Evolutionary conservation across 1,140 invertebrate species (phyloP), one percentile per base, ranked within the genome.

Genomic region (Tetragnatha versicolor): DNA sequence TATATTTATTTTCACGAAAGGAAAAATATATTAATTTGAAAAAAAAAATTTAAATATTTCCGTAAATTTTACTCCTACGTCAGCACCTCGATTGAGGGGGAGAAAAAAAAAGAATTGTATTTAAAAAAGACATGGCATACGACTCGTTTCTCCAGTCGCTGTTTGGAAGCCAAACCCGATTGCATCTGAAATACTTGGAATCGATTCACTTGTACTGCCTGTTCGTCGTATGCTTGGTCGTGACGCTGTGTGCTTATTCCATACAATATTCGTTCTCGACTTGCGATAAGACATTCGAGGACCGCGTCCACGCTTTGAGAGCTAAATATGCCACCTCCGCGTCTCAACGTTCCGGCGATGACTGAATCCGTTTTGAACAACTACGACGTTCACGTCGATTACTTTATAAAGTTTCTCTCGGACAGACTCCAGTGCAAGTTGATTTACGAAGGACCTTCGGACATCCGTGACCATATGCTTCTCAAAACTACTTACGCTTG

Each of bases 121-220:
- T n/a, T n/a, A n/a, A n/a, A n/a, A n/a, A n/a, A n/a, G n/a, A n/a
- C n/a, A n/a, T n/a, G n/a, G n/a, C n/a, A n/a, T n/a, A n/a, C n/a
- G n/a, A n/a, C n/a, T n/a, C n/a, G n/a, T n/a, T n/a, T n/a, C n/a
- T n/a, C n/a, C n/a, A n/a, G n/a, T n/a, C n/a, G n/a, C n/a, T n/a
- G n/a, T n/a, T n/a, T n/a, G n/a, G n/a, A n/a, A n/a, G n/a, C n/a
- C n/a, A n/a, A n/a, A n/a, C n/a, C n/a, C n/a, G n/a, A n/a, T n/a
- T n/a, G n/a, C n/a, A n/a, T n/a, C n/a, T n/a, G n/a, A n/a, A n/a
- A n/a, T 68, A 68, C 33, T 49, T 68, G 39, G 27, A 68, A 7
- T 17, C 25, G 6, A 68, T 68, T 25, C 65, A 68, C 33, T 25
- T 68, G 10, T 68, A 68, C 42, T 68, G 65, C 33, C n/a, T 68